Evolutionary conservation across 92 coral and sea anemone species (phyloP), one percentile per base, ranked within the genome.

Genomic region (Parazoanthus darwini): DNA sequence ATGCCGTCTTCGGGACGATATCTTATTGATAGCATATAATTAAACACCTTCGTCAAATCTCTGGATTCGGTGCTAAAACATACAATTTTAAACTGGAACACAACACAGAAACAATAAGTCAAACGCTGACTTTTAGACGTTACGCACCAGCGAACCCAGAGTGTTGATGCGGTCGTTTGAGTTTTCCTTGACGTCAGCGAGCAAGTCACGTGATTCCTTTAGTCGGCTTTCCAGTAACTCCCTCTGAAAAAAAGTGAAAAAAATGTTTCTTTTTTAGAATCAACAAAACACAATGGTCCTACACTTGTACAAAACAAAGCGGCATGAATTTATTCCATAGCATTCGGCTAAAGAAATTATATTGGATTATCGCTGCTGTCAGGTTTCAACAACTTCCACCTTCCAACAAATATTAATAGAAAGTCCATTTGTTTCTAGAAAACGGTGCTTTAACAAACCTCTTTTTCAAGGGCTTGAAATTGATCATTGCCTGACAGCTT

Each of bases 401-500:
- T 63, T 63, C 15, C 1, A 63, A 18, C 4, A 18, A 63, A 5
- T 22, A 20, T 63, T 63, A 23, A 5, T 4, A 63, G 4, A 23
- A 63, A 8, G 20, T 1, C 20, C 20, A 7, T 63, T 63, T 63
- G 70, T 18, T 63, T 63, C 59, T 54, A 20, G 20, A 11, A 54
- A 54, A 63, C 25, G 70, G 26, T 22, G 25, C 70, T 18, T 4
- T 63, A 20, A 82, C 93, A 22, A 80, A 97, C 99, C 90, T 96
- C 94, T 91, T 94, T 94, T 76, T 94, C 98, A 56, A 97, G 92
- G 37, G 98, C 97, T 63, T 90, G 92, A 46, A 96, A 91, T 79
- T 97, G 98, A 79, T 95, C 99, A 59, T 89, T 91, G 37, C 96
- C 98, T 15, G 98, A 95, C 9, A 92, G 90, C 59, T 92, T 93